Evolutionary conservation across 2,113 vertebrate genomes (phyloP).

Genomic region (Ranitomeya variabilis): DNA sequence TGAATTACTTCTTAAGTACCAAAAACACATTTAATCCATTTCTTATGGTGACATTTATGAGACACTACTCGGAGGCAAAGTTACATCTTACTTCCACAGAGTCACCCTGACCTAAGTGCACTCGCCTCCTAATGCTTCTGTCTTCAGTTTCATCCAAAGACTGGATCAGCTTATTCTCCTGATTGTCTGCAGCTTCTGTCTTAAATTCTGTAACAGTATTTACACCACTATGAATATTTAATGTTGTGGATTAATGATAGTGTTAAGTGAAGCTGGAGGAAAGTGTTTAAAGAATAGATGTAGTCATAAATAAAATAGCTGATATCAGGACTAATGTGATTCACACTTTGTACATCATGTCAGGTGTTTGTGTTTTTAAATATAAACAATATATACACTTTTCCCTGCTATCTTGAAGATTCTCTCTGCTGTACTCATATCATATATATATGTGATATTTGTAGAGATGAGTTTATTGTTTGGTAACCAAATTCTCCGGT

Average conservation of each 20-base stretch:
- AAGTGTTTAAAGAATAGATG: background rate
- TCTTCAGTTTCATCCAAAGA: constrained; percentile 42
- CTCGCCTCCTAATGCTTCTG: constrained; percentile 53
- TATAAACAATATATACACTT: background rate
- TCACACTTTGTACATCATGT: background rate
- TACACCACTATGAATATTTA: constrained; percentile 61
- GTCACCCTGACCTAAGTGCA: constrained; percentile 53
- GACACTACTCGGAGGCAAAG: background rate
- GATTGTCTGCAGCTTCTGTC: constrained; percentile 34
- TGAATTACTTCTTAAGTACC: constrained; percentile 15
- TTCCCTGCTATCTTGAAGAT: too few species aligned
- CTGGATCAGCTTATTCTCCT: constrained; percentile 42
- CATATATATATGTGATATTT: too few species aligned
- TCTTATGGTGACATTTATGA: constrained; percentile 33
- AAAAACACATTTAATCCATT: constrained; percentile 41
- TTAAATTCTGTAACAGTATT: constrained; percentile 56
- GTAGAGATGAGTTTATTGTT: too few species aligned
- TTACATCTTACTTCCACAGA: constrained; percentile 18
- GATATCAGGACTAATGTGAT: background rate
- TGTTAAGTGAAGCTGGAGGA: constrained; percentile 15
- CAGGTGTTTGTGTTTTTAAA: background rate
- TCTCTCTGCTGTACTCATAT: too few species aligned
- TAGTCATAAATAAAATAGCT: constrained; percentile 32
- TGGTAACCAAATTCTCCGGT: too few species aligned
- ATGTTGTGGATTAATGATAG: constrained; percentile 61